Base-by-base conservation (phyloP, 2,888 invertebrate genomes). In the Tetanocera ferruginea region DNA sequence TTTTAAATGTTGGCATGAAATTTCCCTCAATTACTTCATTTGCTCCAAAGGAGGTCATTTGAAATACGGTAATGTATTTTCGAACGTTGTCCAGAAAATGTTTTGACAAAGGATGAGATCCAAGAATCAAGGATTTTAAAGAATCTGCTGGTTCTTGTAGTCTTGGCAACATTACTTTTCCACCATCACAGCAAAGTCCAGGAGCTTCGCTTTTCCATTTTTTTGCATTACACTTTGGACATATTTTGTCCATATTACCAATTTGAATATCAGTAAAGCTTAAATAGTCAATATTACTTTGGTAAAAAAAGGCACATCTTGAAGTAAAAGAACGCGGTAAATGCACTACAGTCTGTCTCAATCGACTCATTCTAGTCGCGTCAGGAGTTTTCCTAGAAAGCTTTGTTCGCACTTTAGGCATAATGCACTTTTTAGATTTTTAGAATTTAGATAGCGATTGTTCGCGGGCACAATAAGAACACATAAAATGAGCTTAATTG, bases 1-100 rank as follows among this genome's bases (percentile, higher is more conserved):
- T 81, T 89, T 88, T 34, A 87, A 84, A 81, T 49, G 14, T 25
- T 62, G 49, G 49, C 49, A 49, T 49, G 49, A 49, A 60, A 19
- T n/a, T 60, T 51, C 31, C 70, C 5, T 74, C 49, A 43, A 57
- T 23, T 4, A 67, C 66, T 60, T 70, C 43, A 31, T 31, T 76
- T 51, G 67, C 67, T 37, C 67, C 76, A 52, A 76, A 67, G 25
- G 57, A 76, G 55, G 76, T 75, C 75, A 76, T 76, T 69, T 76
- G 57, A 69, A 76, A 76, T 19, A 49, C 62, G 9, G 25, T 64
- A 62, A 28, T 73, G 25, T 37, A 73, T 43, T 60, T 75, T 4
- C 25, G 14, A 34, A 75, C 55, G 25, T 75, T 31, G 49, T 14
- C 9, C 31, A 76, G 37, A 60, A 70, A 76, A 55, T 72, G 55